Evolutionary conservation across 2,888 invertebrate species (phyloP).

Genomic region (Muscina levida): DNA sequence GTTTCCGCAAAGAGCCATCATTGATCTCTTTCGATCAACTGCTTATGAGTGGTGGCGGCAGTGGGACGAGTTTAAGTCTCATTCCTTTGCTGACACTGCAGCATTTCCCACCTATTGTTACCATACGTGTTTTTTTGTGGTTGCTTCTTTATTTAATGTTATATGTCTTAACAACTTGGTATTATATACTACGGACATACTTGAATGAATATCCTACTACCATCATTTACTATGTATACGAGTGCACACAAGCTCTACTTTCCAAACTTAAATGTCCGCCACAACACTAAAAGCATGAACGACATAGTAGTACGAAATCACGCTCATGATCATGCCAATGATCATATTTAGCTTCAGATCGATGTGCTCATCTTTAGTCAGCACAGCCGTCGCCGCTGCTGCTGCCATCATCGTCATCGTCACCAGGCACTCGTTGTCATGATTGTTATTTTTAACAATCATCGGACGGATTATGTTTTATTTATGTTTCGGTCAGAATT

Average conservation of each 20-base stretch:
- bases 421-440: slow-evolving; percentile 15
- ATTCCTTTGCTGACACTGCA: neutral
- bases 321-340: slow-evolving; percentile 14
- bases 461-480: slow-evolving; percentile 79
- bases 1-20: slow-evolving; percentile 66
- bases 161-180: slow-evolving; percentile 54
- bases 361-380: neutral
- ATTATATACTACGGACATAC: slow-evolving; percentile 10
- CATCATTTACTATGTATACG: neutral
- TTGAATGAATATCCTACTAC: slow-evolving; percentile 9
- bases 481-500: slow-evolving; percentile 80
- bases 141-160: slow-evolving; percentile 30
- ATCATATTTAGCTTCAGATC: slow-evolving; percentile 29
- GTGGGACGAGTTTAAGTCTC: slow-evolving; percentile 39
- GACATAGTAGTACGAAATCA: slow-evolving; percentile 21
- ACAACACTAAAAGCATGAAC: neutral
- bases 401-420: neutral
- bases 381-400: neutral
- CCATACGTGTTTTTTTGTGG: slow-evolving; percentile 16
- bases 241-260: neutral
- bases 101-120: slow-evolving; percentile 30
- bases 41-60: slow-evolving; percentile 70
- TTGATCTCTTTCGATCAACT: slow-evolving; percentile 79
- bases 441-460: slow-evolving; percentile 43
- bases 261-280: neutral